These are phyloP conservation scores for Andricus quercusramuli DNA, from an alignment of 2,888 invertebrate genomes.

Conservation along the genomic window DNA sequence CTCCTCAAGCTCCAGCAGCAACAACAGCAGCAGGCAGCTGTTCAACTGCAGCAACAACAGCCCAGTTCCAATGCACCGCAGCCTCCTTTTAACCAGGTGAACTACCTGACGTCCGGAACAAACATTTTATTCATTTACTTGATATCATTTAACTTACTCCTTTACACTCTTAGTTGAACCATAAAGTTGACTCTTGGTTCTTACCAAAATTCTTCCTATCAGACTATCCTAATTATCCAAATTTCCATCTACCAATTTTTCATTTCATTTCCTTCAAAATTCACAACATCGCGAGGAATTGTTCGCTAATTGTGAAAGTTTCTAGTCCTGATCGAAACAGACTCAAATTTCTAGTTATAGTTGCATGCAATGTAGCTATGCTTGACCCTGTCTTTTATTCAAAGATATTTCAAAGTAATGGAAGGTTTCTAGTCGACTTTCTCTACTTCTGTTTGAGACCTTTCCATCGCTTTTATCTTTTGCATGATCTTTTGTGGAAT, in stretches of 20 bases:
- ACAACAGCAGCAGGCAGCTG: conserved; percentile 70
- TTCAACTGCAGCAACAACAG: conserved; percentile 74
- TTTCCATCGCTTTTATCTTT: conserved; percentile 15
- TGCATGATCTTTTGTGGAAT: conserved; percentile 19
- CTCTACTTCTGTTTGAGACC: not conserved
- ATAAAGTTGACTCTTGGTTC: not conserved
- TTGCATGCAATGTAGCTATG: not conserved
- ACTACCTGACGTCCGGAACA: conserved; percentile 63
- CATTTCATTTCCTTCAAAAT: not conserved
- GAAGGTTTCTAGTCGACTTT: not conserved
- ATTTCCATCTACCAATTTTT: not conserved
- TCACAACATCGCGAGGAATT: not conserved
- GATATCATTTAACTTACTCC: conserved; percentile 11
- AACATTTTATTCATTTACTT: conserved; percentile 34
- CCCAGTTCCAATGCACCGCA: conserved; percentile 74
- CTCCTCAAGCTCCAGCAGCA: conserved; percentile 76
- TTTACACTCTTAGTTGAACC: conserved; percentile 1
- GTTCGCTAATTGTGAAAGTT: not conserved
- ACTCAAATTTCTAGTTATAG: not conserved
- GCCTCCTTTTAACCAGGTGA: conserved; percentile 78
- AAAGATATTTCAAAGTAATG: not conserved
- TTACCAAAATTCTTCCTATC: not conserved
- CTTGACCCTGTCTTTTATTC: not conserved
- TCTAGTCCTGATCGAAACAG: not conserved
- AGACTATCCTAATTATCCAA: not conserved